phyloP scores from a whole-genome alignment of 2,113 vertebrate genomes.

The Oryzias woworae region DNA sequence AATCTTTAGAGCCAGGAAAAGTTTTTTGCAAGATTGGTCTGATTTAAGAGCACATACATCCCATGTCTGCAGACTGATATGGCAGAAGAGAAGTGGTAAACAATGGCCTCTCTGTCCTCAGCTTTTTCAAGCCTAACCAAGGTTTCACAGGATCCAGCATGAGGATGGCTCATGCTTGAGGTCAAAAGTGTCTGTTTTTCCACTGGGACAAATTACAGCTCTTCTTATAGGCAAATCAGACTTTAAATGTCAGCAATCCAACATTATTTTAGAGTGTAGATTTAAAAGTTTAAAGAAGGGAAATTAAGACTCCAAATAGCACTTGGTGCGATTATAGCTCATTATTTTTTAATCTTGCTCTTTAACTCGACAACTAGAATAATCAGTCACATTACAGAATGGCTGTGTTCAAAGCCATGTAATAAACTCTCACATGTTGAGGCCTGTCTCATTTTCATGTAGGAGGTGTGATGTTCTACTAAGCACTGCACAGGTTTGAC shows the following conservation, averaged over 20 bases:
- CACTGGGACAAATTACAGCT: conserved; percentile 30
- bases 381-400: conserved; percentile 47
- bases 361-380: conserved; percentile 45
- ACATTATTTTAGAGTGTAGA: conserved; percentile 6
- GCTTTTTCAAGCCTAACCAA: conserved; percentile 53
- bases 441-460: conserved; percentile 59
- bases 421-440: conserved; percentile 50
- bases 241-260: conserved; percentile 31
- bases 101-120: conserved; percentile 69
- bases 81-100: conserved; percentile 46
- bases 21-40: conserved; percentile 27
- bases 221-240: conserved; percentile 48
- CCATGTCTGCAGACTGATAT: conserved; percentile 39
- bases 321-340: conserved; percentile 9
- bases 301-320: conserved; percentile 31
- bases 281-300: conserved; percentile 11
- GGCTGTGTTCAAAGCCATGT: conserved; percentile 52
- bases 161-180: conserved; percentile 59
- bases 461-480: conserved; percentile 63
- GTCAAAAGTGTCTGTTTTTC: conserved; percentile 57
- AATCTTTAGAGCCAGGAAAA: conserved; percentile 25
- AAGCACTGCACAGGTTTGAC: conserved; percentile 55
- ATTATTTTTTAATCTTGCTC: conserved; percentile 28
- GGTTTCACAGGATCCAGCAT: conserved; percentile 66
- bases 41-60: conserved; percentile 42